Conservation (phyloP, 2,888 invertebrate species). For the Phaonia tiefii region DNA sequence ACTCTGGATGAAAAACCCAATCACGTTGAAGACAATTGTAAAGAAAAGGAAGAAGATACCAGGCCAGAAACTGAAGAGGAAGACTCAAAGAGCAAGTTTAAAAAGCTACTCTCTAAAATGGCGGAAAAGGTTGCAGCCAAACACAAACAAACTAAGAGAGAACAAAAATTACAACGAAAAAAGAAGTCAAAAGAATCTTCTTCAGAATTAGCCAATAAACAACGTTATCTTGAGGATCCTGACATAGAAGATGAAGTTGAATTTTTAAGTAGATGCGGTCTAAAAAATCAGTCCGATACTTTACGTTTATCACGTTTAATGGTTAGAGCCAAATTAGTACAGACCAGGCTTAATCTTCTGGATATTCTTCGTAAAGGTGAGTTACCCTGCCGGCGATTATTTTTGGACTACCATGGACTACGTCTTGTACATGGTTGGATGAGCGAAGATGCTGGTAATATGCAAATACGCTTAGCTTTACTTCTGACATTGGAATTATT, state of each 20-base stretch:
- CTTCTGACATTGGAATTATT: slow-evolving; percentile 90
- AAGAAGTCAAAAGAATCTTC: slow-evolving; percentile 56
- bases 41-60: slow-evolving; percentile 13
- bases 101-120: slow-evolving; percentile 68
- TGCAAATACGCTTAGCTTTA: slow-evolving; percentile 84
- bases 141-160: slow-evolving; percentile 69
- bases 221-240: slow-evolving; percentile 83
- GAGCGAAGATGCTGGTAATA: slow-evolving; percentile 83
- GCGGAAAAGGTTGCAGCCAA: slow-evolving; percentile 70
- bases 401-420: slow-evolving; percentile 96
- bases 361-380: slow-evolving; percentile 90
- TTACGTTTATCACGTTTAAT: slow-evolving; percentile 93
- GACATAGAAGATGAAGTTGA: slow-evolving; percentile 93
- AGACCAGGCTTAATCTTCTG: slow-evolving; percentile 88
- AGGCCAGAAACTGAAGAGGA: slow-evolving; percentile 54
- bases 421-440: slow-evolving; percentile 96
- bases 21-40: slow-evolving; percentile 10
- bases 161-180: slow-evolving; percentile 76
- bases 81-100: slow-evolving; percentile 69
- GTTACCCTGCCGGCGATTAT: slow-evolving; percentile 90
- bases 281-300: slow-evolving; percentile 95
- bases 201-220: slow-evolving; percentile 55
- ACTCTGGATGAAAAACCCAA: slow-evolving; percentile 49
- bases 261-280: slow-evolving; percentile 87
- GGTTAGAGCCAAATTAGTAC: slow-evolving; percentile 92